These are phyloP conservation scores for Malthinus flaveolus DNA, from an alignment of 2,888 invertebrate genomes.

Conservation along the genomic window DNA sequence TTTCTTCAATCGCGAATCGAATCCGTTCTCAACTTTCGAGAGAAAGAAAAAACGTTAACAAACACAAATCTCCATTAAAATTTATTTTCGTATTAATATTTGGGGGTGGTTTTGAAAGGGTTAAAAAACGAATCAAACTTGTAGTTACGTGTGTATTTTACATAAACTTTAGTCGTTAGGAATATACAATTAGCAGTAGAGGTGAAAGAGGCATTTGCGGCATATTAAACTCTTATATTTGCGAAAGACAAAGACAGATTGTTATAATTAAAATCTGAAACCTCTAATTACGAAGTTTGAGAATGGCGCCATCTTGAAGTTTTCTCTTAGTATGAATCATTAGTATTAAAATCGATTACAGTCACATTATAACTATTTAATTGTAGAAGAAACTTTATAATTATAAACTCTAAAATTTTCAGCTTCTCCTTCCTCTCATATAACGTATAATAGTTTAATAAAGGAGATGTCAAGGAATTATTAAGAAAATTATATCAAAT, in stretches of 20 bases:
- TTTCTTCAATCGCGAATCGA: too few species aligned
- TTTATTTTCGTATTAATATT: too few species aligned
- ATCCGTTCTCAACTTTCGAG: too few species aligned
- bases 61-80: too few species aligned
- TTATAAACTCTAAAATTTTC: too few species aligned
- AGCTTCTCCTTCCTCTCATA: too few species aligned
- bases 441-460: too few species aligned
- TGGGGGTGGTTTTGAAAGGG: neutral
- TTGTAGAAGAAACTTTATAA: neutral
- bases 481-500: too few species aligned
- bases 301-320: constrained; percentile 48
- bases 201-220: constrained; percentile 37
- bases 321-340: constrained; percentile 37
- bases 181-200: constrained; percentile 33
- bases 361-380: constrained; percentile 11
- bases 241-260: constrained; percentile 43
- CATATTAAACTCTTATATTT: constrained; percentile 37
- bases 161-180: constrained; percentile 33
- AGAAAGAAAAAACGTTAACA: too few species aligned
- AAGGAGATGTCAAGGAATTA: too few species aligned
- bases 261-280: constrained; percentile 49
- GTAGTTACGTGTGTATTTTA: constrained; percentile 27
- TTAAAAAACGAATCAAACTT: constrained; percentile 29
- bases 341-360: constrained; percentile 28
- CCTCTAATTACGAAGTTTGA: constrained; percentile 48